Base-by-base conservation (phyloP, 1,140 invertebrate species). In the Cataglyphis hispanica region DNA sequence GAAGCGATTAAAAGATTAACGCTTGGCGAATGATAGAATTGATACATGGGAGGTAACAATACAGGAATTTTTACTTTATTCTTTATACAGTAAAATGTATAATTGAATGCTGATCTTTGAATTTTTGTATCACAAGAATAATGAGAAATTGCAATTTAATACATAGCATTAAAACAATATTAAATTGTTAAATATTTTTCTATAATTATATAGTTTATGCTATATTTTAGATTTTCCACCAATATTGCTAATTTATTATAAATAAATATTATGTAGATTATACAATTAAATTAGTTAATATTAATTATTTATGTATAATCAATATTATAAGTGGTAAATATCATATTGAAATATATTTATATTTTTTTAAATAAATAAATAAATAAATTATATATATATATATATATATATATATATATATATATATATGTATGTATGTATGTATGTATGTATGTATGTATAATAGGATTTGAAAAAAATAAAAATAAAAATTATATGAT, bases 91-190 rank as follows among this genome's bases (percentile, higher is more conserved):
- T 31, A 31, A 25, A 25, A 6, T 40, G 7, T 27, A 50, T 67
- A 53, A 78, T 22, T 67, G 53, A 37, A 2, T 2, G n/a, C 13
- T 40, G 31, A 78, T 78, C 61, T 67, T 22, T 78, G 76, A 78
- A 53, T 27, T 78, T 78, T 58, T 16, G 22, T 4, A 27, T 61
- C 56, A 16, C 10, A 43, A 40, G 22, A 46, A 46, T 31, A 50
- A 66, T 4, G 10, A n/a, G 7, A 66, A 27, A 53, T 37, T 53
- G 16, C 31, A 50, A 64, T 27, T 22, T 34, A 16, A 50, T 27
- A 64, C 7, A 25, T 19, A 19, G n/a, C n/a, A 3, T 50, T 66
- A 66, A 37, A 67, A 67, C 27, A 69, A 40, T 4, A 25, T 25
- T 31, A 31, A 3, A 31, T 31, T 31, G 25, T 69, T 40, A 13